phyloP scores from a whole-genome alignment of 2,888 invertebrate species.

The Agriopis aurantiaria region DNA sequence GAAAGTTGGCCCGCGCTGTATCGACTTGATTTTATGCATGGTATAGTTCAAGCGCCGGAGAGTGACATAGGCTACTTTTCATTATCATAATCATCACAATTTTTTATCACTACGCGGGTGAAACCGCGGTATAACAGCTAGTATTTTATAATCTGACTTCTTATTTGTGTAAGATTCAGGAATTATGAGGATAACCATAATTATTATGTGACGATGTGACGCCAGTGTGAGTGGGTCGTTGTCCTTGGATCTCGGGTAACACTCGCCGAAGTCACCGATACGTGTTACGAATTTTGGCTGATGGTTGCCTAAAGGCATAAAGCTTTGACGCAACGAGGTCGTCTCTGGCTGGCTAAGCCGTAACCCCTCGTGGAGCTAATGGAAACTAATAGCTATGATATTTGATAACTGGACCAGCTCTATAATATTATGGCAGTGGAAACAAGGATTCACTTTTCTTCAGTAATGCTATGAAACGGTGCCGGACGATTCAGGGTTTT shows the following conservation, averaged over 20 bases:
- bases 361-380: conserved; percentile 28
- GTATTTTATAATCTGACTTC: not conserved
- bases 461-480: too few relatives aligned
- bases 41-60: too few relatives aligned
- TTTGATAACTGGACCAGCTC: conserved; percentile 10
- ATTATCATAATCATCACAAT: too few relatives aligned
- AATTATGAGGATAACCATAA: conserved; percentile 37
- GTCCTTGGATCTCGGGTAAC: conserved; percentile 43
- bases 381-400: conserved; percentile 26
- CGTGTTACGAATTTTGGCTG: conserved; percentile 54
- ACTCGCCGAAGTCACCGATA: conserved; percentile 53
- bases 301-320: conserved; percentile 47
- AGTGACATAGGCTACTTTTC: too few relatives aligned
- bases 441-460: too few relatives aligned
- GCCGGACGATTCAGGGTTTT: too few relatives aligned
- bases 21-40: too few relatives aligned
- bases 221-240: conserved; percentile 36
- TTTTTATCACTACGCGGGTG: too few relatives aligned
- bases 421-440: not conserved
- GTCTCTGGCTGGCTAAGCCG: conserved; percentile 21
- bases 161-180: conserved; percentile 39
- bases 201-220: conserved; percentile 31
- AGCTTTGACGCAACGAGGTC: conserved; percentile 50
- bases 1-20: too few relatives aligned
- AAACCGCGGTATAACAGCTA: too few relatives aligned